These are phyloP conservation scores for Eidolon helvum DNA, from an alignment of 2,113 vertebrate species.

Conservation along the genomic window DNA sequence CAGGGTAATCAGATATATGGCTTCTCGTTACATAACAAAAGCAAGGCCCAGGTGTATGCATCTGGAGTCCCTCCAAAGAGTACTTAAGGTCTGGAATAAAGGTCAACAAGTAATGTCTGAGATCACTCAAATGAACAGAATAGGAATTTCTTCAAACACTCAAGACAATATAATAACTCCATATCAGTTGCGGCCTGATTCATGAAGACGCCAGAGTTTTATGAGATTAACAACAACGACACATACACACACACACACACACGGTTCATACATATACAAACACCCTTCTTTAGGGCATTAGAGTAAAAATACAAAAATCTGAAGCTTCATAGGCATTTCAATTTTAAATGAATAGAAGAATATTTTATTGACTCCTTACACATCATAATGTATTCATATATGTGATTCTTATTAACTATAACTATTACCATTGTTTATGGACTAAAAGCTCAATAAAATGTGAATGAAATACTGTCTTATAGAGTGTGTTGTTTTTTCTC, in stretches of 20 bases:
- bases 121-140: background rate
- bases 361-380: background rate
- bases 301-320: slow-evolving; percentile 37
- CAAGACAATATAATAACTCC: background rate
- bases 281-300: background rate
- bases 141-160: background rate
- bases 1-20: background rate
- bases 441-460: slow-evolving; percentile 14
- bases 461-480: background rate
- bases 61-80: background rate
- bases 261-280: background rate
- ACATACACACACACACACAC: too few relatives aligned
- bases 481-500: background rate
- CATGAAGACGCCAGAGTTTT: too few relatives aligned
- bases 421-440: slow-evolving; percentile 18
- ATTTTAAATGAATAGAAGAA: slow-evolving; percentile 44
- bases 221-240: background rate
- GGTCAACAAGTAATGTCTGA: background rate
- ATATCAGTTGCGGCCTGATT: too few relatives aligned
- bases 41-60: background rate
- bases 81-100: background rate
- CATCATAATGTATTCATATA: background rate
- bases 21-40: background rate
- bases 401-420: slow-evolving; percentile 37
- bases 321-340: background rate